Conservation (phyloP, 2,888 invertebrate genomes). For the Oxyteleia sp. region DNA sequence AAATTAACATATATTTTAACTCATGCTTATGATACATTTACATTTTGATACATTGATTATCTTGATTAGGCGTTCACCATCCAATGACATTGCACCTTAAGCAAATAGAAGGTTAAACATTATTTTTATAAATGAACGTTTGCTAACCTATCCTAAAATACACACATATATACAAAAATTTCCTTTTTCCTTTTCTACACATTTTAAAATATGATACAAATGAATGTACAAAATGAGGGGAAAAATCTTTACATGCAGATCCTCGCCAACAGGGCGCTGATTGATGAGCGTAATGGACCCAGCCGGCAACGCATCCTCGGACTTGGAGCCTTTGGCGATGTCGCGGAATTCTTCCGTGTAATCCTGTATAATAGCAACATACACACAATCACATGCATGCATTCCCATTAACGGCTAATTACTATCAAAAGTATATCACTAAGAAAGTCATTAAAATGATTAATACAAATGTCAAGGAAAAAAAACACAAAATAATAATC, state of each 20-base stretch:
- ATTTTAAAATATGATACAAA: conserved; percentile 9
- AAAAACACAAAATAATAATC: not conserved
- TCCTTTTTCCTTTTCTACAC: too few relatives aligned
- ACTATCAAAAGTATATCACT: conserved; percentile 6
- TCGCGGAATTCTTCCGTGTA: conserved; percentile 99
- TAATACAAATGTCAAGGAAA: not conserved
- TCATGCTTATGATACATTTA: too few relatives aligned
- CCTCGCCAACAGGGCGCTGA: conserved; percentile 98
- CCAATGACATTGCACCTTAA: too few relatives aligned
- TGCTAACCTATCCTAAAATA: too few relatives aligned
- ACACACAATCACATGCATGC: conserved; percentile 88
- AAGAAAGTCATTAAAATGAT: not conserved
- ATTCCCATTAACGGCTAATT: conserved; percentile 82
- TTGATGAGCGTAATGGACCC: conserved; percentile 98
- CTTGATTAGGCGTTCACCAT: too few relatives aligned
- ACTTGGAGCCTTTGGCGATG: conserved; percentile 96
- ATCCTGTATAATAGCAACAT: conserved; percentile 91
- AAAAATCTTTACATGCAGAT: conserved; percentile 93
- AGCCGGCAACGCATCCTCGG: conserved; percentile 96
- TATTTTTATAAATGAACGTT: too few relatives aligned
- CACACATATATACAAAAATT: too few relatives aligned
- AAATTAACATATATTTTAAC: too few relatives aligned
- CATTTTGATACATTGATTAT: too few relatives aligned
- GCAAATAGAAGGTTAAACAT: too few relatives aligned
- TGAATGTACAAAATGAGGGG: conserved; percentile 79